Evolutionary conservation across 37 sponge, comb jelly and placozoan genomes (phyloP), one percentile per base, ranked within the genome.

Genomic region (Dysidea cf. avara): DNA sequence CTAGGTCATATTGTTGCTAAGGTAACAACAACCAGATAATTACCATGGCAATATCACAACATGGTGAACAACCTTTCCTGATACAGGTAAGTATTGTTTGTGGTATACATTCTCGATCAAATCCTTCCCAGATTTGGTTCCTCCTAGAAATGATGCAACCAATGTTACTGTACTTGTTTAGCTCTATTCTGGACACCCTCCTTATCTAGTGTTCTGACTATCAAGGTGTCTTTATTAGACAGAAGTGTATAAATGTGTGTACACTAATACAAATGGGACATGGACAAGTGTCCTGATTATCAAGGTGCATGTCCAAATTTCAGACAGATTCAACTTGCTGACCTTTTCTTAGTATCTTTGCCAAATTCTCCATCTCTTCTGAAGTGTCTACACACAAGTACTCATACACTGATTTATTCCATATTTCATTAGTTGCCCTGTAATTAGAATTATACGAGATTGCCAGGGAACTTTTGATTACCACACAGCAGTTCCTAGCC

Each of bases 401-500:
- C 63, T 93, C 94, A 25, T 81, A 76, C 21, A 93, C 28, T 25
- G 76, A 68, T 3, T 80, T 71, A 24, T 50, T 57, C 90, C 90
- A 93, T 52, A 93, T 34, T 13, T 77, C 53, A 59, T 90, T 66
- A 25, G 83, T 92, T 33, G 92, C 94, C 94, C 94, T 89, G 61
- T 29, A 78, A 24, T 52, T 53, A 46, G 4, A 38, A 31, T 14
- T 14, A 36, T 0, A 43, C 34, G 56, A 58, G 21, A 56, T 40
- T 24, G 2, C 37, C 39, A 43, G 33, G 14, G 34, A 63, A 5
- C 25, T 13, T 38, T 62, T 32, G 43, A 69, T 26, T 65, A 92
- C 96, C 96, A 96, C 7, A 76, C 78, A 25, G 88, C 82, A n/a
- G 94, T 88, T 18, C 96, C 96, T 61, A 96, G 50, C 37, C 96